A percentile compares a stretch with the other conserved stretches of the same genome.
Conservation (phyloP, 1,140 invertebrate genomes). For the Stegodyphus dumicola region DNA sequence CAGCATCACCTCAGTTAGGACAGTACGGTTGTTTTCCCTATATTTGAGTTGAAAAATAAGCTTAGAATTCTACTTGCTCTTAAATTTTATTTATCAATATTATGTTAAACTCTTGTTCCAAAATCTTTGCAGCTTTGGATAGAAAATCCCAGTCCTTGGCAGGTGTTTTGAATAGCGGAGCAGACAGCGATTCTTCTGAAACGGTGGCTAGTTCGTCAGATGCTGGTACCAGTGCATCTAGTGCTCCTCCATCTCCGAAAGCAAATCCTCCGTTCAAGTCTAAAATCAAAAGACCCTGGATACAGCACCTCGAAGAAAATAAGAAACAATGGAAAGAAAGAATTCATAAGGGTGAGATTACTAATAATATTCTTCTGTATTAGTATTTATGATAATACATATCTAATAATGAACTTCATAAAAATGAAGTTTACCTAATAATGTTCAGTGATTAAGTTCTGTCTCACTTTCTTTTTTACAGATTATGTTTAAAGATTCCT, state of each 20-base stretch:
- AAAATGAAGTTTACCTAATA: no score
- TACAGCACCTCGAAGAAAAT: constrained; percentile 81
- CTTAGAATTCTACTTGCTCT: no score
- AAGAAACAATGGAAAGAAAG: constrained; percentile 90
- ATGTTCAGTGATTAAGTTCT: no score
- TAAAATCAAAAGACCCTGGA: constrained; percentile 84
- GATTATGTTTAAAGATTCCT: no score
- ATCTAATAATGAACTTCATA: no score
- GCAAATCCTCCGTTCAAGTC: constrained; percentile 66
- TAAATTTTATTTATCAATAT: not conserved
- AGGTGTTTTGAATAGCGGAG: constrained; percentile 17
- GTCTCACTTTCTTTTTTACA: no score
- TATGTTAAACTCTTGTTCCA: not conserved
- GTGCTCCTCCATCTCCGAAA: constrained; percentile 61
- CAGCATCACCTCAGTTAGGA: no score
- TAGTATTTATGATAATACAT: no score
- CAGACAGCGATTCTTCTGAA: constrained; percentile 14
- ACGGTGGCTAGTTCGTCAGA: not conserved
- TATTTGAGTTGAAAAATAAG: no score
- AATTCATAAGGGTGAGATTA: constrained; percentile 78
- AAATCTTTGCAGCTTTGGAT: constrained; percentile 8
- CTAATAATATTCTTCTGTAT: not conserved
- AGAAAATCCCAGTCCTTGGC: constrained; percentile 41
- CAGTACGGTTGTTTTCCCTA: no score
- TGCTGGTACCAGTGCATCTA: constrained; percentile 59